Evolutionary conservation across 2,888 invertebrate species (phyloP), one percentile per base, ranked within the genome.

Genomic region (Lithophane socia): DNA sequence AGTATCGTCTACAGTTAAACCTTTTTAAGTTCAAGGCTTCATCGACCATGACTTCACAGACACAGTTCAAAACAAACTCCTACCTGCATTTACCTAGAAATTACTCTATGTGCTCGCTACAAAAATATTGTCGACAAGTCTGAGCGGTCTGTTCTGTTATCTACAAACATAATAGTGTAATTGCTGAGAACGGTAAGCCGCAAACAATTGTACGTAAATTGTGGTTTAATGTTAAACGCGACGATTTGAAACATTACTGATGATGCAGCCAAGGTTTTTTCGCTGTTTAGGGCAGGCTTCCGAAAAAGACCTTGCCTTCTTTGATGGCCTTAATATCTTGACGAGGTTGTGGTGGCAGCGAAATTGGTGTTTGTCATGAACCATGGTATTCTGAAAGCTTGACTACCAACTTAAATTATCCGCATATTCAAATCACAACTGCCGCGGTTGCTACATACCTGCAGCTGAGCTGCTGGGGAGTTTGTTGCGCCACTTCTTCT

Each of bases 151-250:
- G 71, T 63, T 70, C 65, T 82, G 70, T 58, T 66, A 82, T 78
- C 63, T 67, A 56, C 60, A 67, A 68, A 72, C 63, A 65, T 61
- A 78, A 82, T 70, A 61, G 13, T 56, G 56, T 71, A 86, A 85
- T 84, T 24, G 65, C 61, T 69, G 70, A 60, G 77, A 72, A 65
- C 64, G 54, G 18, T 37, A 37, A 58, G 69, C 56, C 71, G 24
- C 65, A 61, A 65, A 82, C 81, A 82, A 86, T 79, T 49, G 77
- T 64, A 52, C 42, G 70, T 80, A 75, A 84, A 88, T 72, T 77
- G 79, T 68, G 67, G 73, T 69, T 86, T 84, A 75, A 83, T 76
- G 86, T 29, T 80, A 86, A 85, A 82, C 75, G 73, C 73, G 29
- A 44, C 80, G 56, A 82, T 86, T 87, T 73, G 13, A 54, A 47